Base-by-base conservation (phyloP, 2,113 vertebrate genomes). In the Cyprichromis sp. region DNA sequence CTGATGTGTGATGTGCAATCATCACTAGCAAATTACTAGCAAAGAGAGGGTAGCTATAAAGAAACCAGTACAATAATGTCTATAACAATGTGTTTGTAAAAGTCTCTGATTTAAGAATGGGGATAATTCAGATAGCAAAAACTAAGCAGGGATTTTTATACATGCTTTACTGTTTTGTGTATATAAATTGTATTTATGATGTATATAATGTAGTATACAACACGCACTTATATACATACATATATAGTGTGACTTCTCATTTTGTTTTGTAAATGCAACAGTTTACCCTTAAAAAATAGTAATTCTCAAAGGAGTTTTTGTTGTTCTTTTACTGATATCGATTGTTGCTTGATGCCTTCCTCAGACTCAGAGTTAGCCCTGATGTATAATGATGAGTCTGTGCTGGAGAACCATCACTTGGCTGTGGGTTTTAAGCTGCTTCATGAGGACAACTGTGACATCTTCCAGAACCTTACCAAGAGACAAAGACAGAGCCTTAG, bases 361-460 rank as follows among this genome's bases (percentile, higher is more conserved):
- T 59, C 94, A 98, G 98, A 98, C 96, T 98, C 98, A 3, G 98
- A 98, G 91, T 96, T 99, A 93, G 98, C 98, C 2, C 96, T 99
- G 91, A 98, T 99, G 98, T 99, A 98, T 94, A 99, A 99, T 1
- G 98, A 99, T 6, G 98, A 98, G 95, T 98, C 98, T 3, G 98
- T 99, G 85, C 89, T 99, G 92, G 98, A 99, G 96, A 98, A 99
- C 89, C 98, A 99, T 82, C 98, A 99, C 95, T 91, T 99, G 90
- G 98, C 98, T 6, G 98, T 99, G 91, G 98, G 98, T 91, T 98
- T 99, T 95, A 98, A 98, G 95, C 97, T 99, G 84, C 97, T 98
- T 42, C 98, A 99, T 83, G 97, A 98, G 89, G 97, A 98, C 85
- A 99, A 98, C 96, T 99, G 98, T 80, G 98, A 99, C 96, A 98